These are phyloP conservation scores for Orbicella faveolata DNA, from an alignment of 64 coral and sea anemone species.

Conservation along the genomic window DNA sequence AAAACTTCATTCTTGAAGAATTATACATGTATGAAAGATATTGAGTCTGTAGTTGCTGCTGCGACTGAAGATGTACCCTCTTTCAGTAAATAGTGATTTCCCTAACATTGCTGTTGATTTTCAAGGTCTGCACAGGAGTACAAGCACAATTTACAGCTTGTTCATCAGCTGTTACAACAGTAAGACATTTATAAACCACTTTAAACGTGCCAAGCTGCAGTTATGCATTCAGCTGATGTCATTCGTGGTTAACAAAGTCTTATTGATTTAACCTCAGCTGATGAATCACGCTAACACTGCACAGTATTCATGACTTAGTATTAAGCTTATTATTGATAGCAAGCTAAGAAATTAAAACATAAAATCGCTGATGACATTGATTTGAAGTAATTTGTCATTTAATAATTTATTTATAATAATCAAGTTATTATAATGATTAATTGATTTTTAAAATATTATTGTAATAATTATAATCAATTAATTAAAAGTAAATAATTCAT, in stretches of 20 bases:
- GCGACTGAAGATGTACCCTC: background rate
- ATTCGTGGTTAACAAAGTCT: slow-evolving; percentile 25
- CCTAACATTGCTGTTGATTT: slow-evolving; percentile 62
- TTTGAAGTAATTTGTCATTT: background rate
- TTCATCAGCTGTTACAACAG: slow-evolving; percentile 96
- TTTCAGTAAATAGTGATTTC: background rate
- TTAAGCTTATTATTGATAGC: background rate
- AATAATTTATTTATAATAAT: no score
- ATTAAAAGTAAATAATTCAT: no score
- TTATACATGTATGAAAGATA: background rate
- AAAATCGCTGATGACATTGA: background rate
- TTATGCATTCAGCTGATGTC: background rate
- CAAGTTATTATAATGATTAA: no score
- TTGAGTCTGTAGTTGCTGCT: background rate
- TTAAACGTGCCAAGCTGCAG: slow-evolving; percentile 5
- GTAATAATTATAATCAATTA: no score
- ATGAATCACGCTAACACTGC: background rate
- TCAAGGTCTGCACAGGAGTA: slow-evolving; percentile 91
- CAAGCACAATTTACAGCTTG: slow-evolving; percentile 90
- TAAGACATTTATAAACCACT: slow-evolving; percentile 61
- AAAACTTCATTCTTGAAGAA: no score
- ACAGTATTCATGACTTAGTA: background rate
- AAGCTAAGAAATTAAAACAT: background rate
- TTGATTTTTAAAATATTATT: no score
- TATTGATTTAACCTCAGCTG: background rate